Evolutionary conservation across 2,797 vertebrate genomes (phyloP), one percentile per base, ranked within the genome.

Genomic region (Crenichthys baileyi): DNA sequence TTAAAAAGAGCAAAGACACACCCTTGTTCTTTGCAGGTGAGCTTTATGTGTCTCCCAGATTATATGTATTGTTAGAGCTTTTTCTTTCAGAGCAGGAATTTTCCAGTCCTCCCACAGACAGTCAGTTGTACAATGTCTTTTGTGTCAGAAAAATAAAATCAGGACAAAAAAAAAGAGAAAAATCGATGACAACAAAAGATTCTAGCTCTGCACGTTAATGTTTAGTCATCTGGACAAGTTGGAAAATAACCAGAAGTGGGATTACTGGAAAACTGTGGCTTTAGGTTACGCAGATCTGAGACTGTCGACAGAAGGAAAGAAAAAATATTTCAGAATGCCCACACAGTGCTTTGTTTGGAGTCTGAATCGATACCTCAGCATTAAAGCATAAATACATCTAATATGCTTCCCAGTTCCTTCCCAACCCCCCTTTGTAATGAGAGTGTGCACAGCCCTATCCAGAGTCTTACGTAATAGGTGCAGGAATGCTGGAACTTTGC

Each of bases 401-500:
- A 55, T n/a, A 22, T 24, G 46, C n/a, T 70, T 76, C 76, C 60
- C 22, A 46, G 55, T 24, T 31, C 26, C 71, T 50, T 68, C 36
- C 44, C 2, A 36, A 71, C 86, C 86, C 79, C 84, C 81, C 72
- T n/a, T 48, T 70, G 67, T 48, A 18, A 76, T 70, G 87, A 53
- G 68, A 70, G 73, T 22, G 77, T 83, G 73, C 58, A 53, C 65
- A 82, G 68, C 70, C 39, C 78, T 83, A 83, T 70, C 77, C 55
- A 61, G 70, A 39, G 22, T 82, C 81, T 95, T 94, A 84, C 87
- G 82, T 93, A 95, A 95, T 56, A 78, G 65, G 75, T 50, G 44
- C 74, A 93, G 93, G 94, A 94, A 95, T 95, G 94, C 87, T 92
- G 91, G 89, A 89, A 53, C 78, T 75, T 55, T 84, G 91, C 91